Evolutionary conservation across 2,888 invertebrate species (phyloP).

Genomic region (Cantharis lateralis): DNA sequence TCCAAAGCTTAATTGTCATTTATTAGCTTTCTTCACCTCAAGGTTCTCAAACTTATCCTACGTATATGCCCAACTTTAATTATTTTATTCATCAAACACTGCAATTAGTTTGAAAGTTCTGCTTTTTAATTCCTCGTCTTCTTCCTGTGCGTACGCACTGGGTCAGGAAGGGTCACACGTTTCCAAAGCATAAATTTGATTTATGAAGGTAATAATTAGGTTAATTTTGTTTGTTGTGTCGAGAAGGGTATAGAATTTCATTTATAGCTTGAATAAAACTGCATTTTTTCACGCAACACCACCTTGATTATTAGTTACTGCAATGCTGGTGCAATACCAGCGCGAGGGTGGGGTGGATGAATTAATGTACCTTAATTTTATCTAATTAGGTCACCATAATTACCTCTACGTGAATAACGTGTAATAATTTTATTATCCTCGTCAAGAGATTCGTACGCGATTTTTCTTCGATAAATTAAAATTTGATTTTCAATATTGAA

Average conservation of each 20-base stretch:
- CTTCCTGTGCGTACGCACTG: background rate
- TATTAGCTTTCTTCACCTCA: background rate
- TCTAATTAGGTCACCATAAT: constrained; percentile 14
- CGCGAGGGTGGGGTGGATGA: background rate
- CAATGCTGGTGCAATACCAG: constrained; percentile 8
- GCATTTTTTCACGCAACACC: constrained; percentile 17
- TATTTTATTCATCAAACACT: background rate
- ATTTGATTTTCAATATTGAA: background rate
- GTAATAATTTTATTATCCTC: background rate
- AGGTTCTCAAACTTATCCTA: background rate
- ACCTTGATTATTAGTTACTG: constrained; percentile 13
- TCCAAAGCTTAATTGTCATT: background rate
- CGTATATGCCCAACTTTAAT: background rate
- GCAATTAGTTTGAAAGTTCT: background rate
- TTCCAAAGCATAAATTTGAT: constrained; percentile 1
- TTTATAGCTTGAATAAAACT: constrained; percentile 10
- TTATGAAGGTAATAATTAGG: constrained; percentile 5
- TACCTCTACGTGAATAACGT: constrained; percentile 1
- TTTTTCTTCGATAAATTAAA: background rate
- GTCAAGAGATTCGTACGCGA: background rate
- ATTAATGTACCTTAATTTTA: constrained; percentile 10
- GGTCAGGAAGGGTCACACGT: background rate
- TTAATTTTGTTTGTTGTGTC: constrained; percentile 12
- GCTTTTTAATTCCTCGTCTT: background rate
- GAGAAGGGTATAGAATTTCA: constrained; percentile 3